A percentile compares a stretch with the other conserved stretches of the same genome.
These are phyloP conservation scores for Nephrotoma guestfalica DNA, from an alignment of 2,888 invertebrate genomes.

Conservation along the genomic window DNA sequence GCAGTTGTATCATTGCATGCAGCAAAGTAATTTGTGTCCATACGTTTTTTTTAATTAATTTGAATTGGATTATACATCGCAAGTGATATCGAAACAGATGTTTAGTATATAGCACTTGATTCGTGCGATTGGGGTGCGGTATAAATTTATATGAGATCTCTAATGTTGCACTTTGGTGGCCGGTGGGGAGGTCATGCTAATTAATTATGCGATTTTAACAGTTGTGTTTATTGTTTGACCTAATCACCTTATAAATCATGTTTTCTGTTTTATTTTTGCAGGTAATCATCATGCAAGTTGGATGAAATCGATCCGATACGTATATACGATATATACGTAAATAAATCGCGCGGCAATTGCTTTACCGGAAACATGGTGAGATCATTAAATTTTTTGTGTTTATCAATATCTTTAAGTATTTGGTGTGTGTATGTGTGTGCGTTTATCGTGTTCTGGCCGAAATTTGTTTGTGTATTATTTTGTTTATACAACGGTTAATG, in stretches of 20 bases:
- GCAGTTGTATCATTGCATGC: neutral
- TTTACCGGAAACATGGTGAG: neutral
- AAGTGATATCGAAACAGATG: neutral
- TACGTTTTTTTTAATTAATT: neutral
- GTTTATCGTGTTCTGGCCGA: neutral
- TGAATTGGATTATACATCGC: neutral
- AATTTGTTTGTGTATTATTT: neutral
- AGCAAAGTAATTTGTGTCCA: neutral
- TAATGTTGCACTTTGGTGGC: neutral
- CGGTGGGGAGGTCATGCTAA: neutral
- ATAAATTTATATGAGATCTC: neutral
- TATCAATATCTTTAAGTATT: neutral
- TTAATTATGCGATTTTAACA: neutral
- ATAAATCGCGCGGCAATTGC: neutral
- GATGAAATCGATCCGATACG: neutral
- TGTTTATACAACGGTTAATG: neutral
- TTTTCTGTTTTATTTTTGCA: neutral
- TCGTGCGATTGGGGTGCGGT: neutral
- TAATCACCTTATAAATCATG: neutral
- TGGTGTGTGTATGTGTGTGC: neutral
- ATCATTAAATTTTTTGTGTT: neutral
- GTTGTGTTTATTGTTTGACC: neutral
- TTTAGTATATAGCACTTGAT: neutral
- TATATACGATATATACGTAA: neutral
- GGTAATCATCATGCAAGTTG: neutral